phyloP scores from a whole-genome alignment of 1,140 invertebrate species.

The Cydia amplana region DNA sequence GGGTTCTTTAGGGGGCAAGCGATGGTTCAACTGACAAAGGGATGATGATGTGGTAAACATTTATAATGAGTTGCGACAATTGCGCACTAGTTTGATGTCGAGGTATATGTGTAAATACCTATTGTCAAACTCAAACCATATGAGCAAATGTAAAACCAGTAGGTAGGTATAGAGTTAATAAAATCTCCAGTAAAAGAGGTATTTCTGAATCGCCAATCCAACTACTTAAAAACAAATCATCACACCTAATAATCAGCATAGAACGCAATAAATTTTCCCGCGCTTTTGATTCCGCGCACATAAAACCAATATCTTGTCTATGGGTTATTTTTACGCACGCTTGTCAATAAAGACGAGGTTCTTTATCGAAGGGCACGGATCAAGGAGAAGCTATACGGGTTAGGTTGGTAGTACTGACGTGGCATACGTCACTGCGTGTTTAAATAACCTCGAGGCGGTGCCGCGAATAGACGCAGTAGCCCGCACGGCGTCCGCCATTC shows the following conservation, averaged over 20 bases:
- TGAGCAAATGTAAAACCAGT: neutral
- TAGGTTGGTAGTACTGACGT: conserved; percentile 42
- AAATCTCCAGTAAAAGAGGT: neutral
- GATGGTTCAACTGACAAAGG: neutral
- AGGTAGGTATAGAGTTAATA: neutral
- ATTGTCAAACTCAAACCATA: neutral
- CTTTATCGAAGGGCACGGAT: conserved; percentile 62
- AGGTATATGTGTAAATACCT: too few species aligned
- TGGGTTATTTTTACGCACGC: conserved; percentile 46
- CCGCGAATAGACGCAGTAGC: conserved; percentile 54
- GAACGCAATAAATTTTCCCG: conserved; percentile 28
- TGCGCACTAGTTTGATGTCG: too few species aligned
- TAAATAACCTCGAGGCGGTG: conserved; percentile 68
- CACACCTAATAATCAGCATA: conserved; percentile 29
- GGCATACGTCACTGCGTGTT: conserved; percentile 62
- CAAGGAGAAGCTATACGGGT: conserved; percentile 60
- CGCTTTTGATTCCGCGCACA: conserved; percentile 25
- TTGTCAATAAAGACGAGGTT: conserved; percentile 52
- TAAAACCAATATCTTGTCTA: conserved; percentile 29
- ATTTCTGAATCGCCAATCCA: conserved; percentile 23
- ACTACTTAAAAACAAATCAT: conserved; percentile 31
- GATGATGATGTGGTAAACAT: neutral
- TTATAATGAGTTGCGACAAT: neutral
- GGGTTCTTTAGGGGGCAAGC: neutral
- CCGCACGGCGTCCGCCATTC: conserved; percentile 52